A percentile compares a stretch with the other conserved stretches of the same genome.
Evolutionary conservation across 2,888 invertebrate genomes (phyloP).

Genomic region (Leptinotarsa haldemani): DNA sequence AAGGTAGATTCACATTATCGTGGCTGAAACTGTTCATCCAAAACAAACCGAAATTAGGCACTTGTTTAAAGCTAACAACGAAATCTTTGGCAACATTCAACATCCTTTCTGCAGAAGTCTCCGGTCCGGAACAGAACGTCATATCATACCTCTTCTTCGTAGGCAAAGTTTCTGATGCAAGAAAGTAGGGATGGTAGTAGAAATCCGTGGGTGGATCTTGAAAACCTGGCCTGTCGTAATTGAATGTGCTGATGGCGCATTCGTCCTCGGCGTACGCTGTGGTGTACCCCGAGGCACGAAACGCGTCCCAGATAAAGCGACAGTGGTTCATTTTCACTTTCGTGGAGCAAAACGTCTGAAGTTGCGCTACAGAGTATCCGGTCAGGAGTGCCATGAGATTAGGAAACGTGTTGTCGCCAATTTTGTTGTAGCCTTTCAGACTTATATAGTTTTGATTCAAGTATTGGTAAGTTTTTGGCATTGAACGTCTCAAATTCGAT

Average conservation of each 20-base stretch:
- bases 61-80: conserved; percentile 64
- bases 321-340: conserved; percentile 75
- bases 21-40: conserved; percentile 86
- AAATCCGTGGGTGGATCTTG: conserved; percentile 81
- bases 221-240: conserved; percentile 80
- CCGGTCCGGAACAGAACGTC: conserved; percentile 73
- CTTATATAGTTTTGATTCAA: conserved; percentile 69
- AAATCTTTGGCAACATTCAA: conserved; percentile 78
- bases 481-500: conserved; percentile 78
- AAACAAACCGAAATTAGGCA: conserved; percentile 80
- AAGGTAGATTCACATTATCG: conserved; percentile 75
- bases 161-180: conserved; percentile 73
- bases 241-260: conserved; percentile 78
- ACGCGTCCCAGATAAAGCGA: conserved; percentile 83
- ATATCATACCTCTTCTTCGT: conserved; percentile 67
- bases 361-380: conserved; percentile 69
- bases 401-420: conserved; percentile 91
- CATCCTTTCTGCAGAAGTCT: conserved; percentile 75
- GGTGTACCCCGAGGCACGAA: conserved; percentile 76
- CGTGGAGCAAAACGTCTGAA: conserved; percentile 67
- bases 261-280: conserved; percentile 87
- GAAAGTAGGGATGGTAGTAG: conserved; percentile 80
- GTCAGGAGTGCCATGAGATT: conserved; percentile 87
- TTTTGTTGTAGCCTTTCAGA: conserved; percentile 69
- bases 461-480: conserved; percentile 78